Conservation (phyloP, 2,888 invertebrate species). For the Drosophila aldrichi region DNA sequence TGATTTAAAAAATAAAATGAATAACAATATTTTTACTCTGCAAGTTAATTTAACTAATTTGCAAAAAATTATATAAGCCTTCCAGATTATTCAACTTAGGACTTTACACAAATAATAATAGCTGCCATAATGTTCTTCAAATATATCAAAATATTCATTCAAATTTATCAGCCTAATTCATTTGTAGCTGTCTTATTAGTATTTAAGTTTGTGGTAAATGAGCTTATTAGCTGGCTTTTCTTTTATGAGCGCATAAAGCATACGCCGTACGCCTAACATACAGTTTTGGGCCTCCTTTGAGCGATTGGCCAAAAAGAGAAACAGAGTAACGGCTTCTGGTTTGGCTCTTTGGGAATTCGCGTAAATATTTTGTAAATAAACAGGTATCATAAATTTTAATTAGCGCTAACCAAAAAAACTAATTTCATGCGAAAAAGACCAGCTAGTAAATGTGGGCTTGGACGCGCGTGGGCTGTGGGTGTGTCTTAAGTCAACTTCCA, state of each 20-base stretch:
- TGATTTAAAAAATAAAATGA: too few species aligned
- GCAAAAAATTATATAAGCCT: too few species aligned
- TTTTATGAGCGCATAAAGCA: conserved; percentile 13
- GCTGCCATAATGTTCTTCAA: not conserved
- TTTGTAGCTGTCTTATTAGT: not conserved
- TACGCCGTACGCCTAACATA: conserved; percentile 5
- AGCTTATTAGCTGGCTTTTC: not conserved
- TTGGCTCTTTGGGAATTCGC: conserved; percentile 48
- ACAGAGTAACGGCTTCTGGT: conserved; percentile 14
- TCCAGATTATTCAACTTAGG: too few species aligned
- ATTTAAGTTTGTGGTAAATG: conserved; percentile 3
- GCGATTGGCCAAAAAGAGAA: not conserved
- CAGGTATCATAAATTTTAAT: conserved; percentile 83
- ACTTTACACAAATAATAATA: too few species aligned
- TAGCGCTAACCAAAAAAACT: conserved; percentile 71
- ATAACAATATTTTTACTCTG: too few species aligned
- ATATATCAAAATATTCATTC: not conserved
- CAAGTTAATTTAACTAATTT: too few species aligned
- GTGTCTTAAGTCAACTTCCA: conserved; percentile 58
- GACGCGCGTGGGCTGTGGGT: conserved; percentile 41
- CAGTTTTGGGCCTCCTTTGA: conserved; percentile 3
- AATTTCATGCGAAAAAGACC: conserved; percentile 71
- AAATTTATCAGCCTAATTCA: not conserved
- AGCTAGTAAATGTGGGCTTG: conserved; percentile 43
- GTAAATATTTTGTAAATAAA: conserved; percentile 66